Conservation (phyloP, 2,113 vertebrate species). For the Lathamus discolor region DNA sequence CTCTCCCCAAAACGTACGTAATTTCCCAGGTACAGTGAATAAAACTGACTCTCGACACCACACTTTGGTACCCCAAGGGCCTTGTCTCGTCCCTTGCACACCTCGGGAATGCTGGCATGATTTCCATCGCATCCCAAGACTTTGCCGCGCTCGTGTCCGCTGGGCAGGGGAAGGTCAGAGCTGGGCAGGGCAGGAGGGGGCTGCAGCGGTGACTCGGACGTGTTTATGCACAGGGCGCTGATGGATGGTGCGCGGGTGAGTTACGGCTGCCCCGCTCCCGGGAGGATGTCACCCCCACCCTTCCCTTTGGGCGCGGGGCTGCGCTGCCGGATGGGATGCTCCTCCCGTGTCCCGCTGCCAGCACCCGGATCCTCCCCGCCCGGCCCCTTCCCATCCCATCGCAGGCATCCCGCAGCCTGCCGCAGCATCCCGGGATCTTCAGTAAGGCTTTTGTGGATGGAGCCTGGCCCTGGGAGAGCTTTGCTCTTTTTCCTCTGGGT, state of each 20-base stretch:
- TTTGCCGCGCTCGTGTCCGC: rapidly evolving
- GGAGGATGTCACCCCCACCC: neutral
- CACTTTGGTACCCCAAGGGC: neutral
- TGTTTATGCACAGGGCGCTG: neutral
- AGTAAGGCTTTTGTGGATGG: neutral
- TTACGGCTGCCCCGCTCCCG: neutral
- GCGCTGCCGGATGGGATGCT: neutral
- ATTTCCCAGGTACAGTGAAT: neutral
- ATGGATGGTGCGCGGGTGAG: neutral
- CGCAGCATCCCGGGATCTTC: neutral
- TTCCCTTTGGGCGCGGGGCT: neutral
- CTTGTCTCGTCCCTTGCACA: rapidly evolving
- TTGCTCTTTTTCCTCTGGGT: neutral
- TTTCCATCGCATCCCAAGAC: rapidly evolving
- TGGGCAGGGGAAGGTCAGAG: neutral
- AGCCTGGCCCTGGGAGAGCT: neutral
- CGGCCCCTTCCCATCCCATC: neutral
- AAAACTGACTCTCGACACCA: neutral
- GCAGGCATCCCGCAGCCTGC: neutral
- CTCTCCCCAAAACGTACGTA: neutral
- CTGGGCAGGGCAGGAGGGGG: neutral
- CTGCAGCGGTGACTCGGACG: neutral
- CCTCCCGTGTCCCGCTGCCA: neutral
- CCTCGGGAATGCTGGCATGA: neutral
- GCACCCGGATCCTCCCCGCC: neutral